A percentile compares a stretch with the other conserved stretches of the same genome.
Conservation (phyloP, 2,113 vertebrate genomes). For the Phodopus roborovskii region DNA sequence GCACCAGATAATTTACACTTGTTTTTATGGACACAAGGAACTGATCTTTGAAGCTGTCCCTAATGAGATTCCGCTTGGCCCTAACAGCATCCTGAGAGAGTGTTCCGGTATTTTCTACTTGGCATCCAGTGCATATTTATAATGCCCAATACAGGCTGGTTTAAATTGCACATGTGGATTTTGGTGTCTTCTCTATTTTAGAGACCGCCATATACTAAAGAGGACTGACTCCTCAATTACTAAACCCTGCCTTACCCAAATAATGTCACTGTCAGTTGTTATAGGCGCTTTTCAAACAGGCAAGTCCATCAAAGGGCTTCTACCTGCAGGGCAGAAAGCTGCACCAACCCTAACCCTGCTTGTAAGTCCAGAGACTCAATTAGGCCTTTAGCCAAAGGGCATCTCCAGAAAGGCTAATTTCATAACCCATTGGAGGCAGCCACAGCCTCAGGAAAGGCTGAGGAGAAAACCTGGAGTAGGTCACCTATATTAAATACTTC, state of each 20-base stretch:
- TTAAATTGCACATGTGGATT: constrained; percentile 81
- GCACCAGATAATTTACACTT: constrained; percentile 92
- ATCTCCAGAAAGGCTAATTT: constrained; percentile 63
- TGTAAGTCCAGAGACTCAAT: constrained; percentile 56
- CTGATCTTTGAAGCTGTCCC: constrained; percentile 90
- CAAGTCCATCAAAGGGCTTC: constrained; percentile 38
- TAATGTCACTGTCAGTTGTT: constrained; percentile 44
- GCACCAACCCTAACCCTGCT: constrained; percentile 22
- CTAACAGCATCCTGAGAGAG: constrained; percentile 89
- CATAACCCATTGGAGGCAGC: neutral
- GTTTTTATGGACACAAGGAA: constrained; percentile 89
- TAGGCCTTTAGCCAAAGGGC: constrained; percentile 63
- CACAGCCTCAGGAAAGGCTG: neutral
- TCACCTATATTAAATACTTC: constrained; percentile 57
- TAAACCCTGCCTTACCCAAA: constrained; percentile 67
- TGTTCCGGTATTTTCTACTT: constrained; percentile 83
- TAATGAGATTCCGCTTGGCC: constrained; percentile 90
- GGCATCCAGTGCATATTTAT: constrained; percentile 86
- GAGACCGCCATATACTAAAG: constrained; percentile 60
- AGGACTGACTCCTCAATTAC: constrained; percentile 63
- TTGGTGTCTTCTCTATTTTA: constrained; percentile 64
- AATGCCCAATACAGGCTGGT: constrained; percentile 82
- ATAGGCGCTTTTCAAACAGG: constrained; percentile 63
- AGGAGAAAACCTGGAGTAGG: constrained; percentile 15
- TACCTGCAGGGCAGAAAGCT: constrained; percentile 55